Conservation (phyloP, 2,888 invertebrate genomes). For the Itoplectis maculator region DNA sequence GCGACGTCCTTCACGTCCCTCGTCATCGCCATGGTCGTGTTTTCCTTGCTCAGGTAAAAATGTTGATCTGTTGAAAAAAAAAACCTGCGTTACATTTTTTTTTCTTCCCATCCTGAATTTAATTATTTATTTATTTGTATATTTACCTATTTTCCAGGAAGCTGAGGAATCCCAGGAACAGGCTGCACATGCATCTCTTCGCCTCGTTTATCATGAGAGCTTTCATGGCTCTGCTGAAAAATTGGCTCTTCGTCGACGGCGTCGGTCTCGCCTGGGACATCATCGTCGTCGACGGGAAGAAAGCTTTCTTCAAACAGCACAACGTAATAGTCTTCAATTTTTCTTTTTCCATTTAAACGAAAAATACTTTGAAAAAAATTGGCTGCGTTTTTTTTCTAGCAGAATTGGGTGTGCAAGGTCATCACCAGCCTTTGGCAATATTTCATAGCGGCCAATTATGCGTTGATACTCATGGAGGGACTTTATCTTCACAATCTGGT, state of each 20-base stretch:
- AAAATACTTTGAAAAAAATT: no score
- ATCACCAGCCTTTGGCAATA: slow-evolving; percentile 88
- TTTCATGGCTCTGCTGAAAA: slow-evolving; percentile 87
- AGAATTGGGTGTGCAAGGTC: slow-evolving; percentile 89
- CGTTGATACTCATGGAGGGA: slow-evolving; percentile 90
- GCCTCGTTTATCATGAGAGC: slow-evolving; percentile 88
- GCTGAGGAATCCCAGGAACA: slow-evolving; percentile 88
- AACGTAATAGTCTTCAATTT: slow-evolving; percentile 78
- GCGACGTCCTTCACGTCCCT: slow-evolving; percentile 86
- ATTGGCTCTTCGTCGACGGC: slow-evolving; percentile 86
- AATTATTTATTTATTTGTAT: neutral
- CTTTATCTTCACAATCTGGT: slow-evolving; percentile 89
- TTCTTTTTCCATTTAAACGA: no score
- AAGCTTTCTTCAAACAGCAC: slow-evolving; percentile 81
- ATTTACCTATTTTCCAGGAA: slow-evolving; percentile 84
- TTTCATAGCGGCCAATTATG: slow-evolving; percentile 88
- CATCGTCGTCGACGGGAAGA: slow-evolving; percentile 80
- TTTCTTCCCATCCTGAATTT: no score
- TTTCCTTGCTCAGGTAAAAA: slow-evolving; percentile 85
- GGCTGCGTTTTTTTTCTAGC: slow-evolving; percentile 68
- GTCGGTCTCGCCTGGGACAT: slow-evolving; percentile 84
- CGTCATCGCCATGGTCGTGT: slow-evolving; percentile 85
- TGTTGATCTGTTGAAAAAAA: neutral
- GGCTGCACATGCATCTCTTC: slow-evolving; percentile 89
- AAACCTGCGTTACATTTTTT: no score